phyloP scores from a whole-genome alignment of 1,140 invertebrate species.

The Bombus polaris region DNA sequence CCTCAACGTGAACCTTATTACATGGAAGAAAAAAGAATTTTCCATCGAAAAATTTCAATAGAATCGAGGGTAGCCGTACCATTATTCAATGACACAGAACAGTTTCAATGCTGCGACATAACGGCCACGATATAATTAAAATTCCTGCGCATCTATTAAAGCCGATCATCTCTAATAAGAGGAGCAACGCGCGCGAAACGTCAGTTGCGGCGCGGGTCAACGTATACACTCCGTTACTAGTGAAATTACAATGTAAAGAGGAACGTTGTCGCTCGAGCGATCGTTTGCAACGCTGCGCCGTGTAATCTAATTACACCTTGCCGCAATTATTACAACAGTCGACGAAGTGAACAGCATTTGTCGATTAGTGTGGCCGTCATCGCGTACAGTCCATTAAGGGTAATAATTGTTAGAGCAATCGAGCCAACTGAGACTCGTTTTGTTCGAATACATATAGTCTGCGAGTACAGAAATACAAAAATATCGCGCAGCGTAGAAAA shows the following conservation, averaged over 20 bases:
- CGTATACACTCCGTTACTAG: constrained; percentile 29
- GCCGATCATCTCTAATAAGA: constrained; percentile 42
- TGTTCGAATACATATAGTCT: background rate
- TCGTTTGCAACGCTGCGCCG: constrained; percentile 8
- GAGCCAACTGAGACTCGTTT: background rate
- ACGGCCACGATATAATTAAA: constrained; percentile 34
- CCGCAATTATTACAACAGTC: constrained; percentile 30
- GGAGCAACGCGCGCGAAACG: constrained; percentile 21
- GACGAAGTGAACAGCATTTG: background rate
- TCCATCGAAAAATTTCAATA: background rate
- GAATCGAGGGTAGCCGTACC: background rate
- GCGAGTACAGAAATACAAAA: background rate
- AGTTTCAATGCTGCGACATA: constrained; percentile 8
- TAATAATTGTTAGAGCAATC: background rate
- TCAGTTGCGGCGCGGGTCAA: constrained; percentile 30
- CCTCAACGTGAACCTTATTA: background rate
- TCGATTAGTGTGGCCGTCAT: background rate
- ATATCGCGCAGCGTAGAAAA: background rate
- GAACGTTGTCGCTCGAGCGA: background rate
- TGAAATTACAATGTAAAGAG: constrained; percentile 43
- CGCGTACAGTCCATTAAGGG: no score
- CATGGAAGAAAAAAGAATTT: background rate
- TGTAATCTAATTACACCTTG: constrained; percentile 43
- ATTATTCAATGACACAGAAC: background rate
- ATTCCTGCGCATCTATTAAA: constrained; percentile 38